A percentile compares a stretch with the other conserved stretches of the same genome.
Evolutionary conservation across 2,113 vertebrate species (phyloP).

Genomic region (Coreoperca whiteheadi): DNA sequence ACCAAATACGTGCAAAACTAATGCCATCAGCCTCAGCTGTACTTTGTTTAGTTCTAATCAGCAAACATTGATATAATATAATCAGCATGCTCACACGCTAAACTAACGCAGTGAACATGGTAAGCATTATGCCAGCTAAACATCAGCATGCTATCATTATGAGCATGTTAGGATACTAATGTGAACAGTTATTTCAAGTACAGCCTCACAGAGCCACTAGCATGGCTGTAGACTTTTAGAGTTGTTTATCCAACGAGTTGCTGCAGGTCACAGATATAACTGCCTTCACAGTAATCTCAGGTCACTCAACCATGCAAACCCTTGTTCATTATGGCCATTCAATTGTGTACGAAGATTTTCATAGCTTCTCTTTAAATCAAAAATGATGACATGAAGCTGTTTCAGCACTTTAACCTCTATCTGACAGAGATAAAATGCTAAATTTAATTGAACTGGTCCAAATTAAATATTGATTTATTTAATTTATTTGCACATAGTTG

Average conservation of each 20-base stretch:
- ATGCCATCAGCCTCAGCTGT: neutral
- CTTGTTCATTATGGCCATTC: neutral
- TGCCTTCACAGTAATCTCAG: neutral
- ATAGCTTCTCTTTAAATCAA: neutral
- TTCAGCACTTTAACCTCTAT: neutral
- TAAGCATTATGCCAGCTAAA: neutral
- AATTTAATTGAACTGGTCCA: neutral
- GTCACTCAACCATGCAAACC: neutral
- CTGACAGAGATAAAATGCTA: neutral
- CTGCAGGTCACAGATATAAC: neutral
- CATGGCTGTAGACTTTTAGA: neutral
- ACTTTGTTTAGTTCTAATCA: neutral
- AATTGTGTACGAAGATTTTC: neutral
- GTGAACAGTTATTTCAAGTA: too few relatives aligned
- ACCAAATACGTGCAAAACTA: too few relatives aligned
- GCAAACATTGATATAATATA: too few relatives aligned
- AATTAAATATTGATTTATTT: neutral
- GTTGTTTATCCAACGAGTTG: too few relatives aligned
- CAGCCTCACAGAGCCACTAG: neutral
- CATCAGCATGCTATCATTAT: neutral
- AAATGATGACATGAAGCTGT: neutral
- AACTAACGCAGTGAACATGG: neutral
- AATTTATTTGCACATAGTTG: neutral
- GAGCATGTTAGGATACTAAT: neutral
- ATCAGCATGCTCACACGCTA: too few relatives aligned